phyloP scores from a whole-genome alignment of 2,888 invertebrate species.

The Phragmatobia fuliginosa region DNA sequence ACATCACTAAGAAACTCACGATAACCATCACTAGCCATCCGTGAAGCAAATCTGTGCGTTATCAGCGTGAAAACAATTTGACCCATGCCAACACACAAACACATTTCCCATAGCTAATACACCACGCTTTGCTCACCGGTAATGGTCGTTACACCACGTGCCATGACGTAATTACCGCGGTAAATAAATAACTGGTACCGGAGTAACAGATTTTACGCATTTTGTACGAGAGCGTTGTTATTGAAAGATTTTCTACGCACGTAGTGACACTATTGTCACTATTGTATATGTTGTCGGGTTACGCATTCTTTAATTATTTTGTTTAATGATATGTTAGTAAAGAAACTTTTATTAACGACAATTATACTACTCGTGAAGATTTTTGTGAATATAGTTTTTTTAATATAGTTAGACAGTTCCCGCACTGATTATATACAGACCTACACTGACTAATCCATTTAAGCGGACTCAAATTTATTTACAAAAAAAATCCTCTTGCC shows the following conservation, averaged over 20 bases:
- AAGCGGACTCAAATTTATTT: too few relatives aligned
- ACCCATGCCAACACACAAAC: constrained; percentile 32
- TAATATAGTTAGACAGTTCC: too few relatives aligned
- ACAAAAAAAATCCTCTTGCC: too few relatives aligned
- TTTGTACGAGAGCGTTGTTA: constrained; percentile 14
- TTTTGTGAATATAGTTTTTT: not conserved
- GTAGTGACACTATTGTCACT: constrained; percentile 18
- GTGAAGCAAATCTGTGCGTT: not conserved
- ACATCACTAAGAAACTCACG: constrained; percentile 1
- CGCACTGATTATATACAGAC: too few relatives aligned
- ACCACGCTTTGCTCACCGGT: constrained; percentile 17
- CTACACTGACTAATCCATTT: too few relatives aligned
- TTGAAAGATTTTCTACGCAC: constrained; percentile 19
- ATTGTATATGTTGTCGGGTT: not conserved
- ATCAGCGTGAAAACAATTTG: constrained; percentile 28
- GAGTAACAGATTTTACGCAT: constrained; percentile 29
- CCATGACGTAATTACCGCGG: constrained; percentile 31
- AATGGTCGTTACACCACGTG: constrained; percentile 38
- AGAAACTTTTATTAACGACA: not conserved
- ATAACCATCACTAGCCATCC: not conserved
- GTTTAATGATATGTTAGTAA: not conserved
- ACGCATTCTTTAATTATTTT: not conserved
- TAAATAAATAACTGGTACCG: constrained; percentile 17
- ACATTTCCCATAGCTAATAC: constrained; percentile 22
- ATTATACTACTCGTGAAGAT: not conserved